A percentile compares a stretch with the other conserved stretches of the same genome.
These are phyloP conservation scores for Allophyes oxyacanthae DNA, from an alignment of 2,888 invertebrate species.

Conservation along the genomic window DNA sequence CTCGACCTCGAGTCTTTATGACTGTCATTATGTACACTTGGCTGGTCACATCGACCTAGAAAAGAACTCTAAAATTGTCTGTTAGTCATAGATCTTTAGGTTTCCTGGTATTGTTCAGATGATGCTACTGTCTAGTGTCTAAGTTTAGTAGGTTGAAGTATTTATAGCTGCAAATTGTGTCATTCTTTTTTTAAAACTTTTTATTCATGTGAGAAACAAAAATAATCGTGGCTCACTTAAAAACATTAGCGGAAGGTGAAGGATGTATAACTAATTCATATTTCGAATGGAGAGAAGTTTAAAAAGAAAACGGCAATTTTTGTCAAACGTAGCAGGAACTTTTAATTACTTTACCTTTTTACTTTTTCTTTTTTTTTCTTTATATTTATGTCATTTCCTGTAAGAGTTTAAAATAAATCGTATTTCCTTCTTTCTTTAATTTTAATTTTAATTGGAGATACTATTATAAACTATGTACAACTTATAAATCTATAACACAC, in stretches of 20 bases:
- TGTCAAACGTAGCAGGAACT: too few relatives aligned
- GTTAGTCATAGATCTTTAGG: slow-evolving; percentile 59
- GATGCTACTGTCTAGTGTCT: slow-evolving; percentile 8
- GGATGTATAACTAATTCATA: slow-evolving; percentile 9
- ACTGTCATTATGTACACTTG: slow-evolving; percentile 52
- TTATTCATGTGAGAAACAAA: slow-evolving; percentile 36
- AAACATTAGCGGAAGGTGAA: not conserved
- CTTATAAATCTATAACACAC: too few relatives aligned
- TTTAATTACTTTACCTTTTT: too few relatives aligned
- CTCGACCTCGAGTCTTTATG: slow-evolving; percentile 25
- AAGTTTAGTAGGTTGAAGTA: slow-evolving; percentile 18
- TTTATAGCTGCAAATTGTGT: slow-evolving; percentile 30
- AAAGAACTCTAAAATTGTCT: slow-evolving; percentile 46
- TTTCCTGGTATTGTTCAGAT: slow-evolving; percentile 54
- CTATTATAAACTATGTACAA: too few relatives aligned
- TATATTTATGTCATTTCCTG: too few relatives aligned
- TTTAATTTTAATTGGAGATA: too few relatives aligned
- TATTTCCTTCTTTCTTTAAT: too few relatives aligned
- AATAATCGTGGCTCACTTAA: slow-evolving; percentile 23
- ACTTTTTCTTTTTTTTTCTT: too few relatives aligned
- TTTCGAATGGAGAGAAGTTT: too few relatives aligned
- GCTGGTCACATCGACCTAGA: slow-evolving; percentile 56
- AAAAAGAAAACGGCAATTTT: too few relatives aligned
- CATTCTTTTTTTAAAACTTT: slow-evolving; percentile 23
- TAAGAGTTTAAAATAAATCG: too few relatives aligned